Evolutionary conservation across 2,113 vertebrate genomes (phyloP).

Genomic region (Halcyon senegalensis): DNA sequence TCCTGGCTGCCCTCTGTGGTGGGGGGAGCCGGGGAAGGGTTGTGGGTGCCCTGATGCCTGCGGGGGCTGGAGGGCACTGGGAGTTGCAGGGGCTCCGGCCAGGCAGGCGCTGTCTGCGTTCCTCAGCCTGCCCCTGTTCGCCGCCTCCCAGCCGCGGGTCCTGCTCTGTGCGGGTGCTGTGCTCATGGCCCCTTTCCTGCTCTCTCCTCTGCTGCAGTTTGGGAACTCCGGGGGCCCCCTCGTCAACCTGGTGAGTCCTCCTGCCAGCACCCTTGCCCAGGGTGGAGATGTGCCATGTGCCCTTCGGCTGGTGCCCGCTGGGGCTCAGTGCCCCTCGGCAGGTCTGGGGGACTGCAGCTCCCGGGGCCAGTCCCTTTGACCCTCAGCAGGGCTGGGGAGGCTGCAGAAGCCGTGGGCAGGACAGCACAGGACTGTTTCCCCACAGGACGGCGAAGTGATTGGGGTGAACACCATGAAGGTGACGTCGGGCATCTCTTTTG

Average conservation of each 20-base stretch:
- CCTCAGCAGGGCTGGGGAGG: accelerated
- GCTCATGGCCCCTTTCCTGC: neutral
- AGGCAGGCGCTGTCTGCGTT: accelerated
- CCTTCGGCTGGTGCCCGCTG: neutral
- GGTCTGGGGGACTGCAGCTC: neutral
- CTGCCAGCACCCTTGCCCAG: neutral
- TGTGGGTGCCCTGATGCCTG: neutral
- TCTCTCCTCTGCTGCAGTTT: slow-evolving; percentile 82
- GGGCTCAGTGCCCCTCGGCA: neutral
- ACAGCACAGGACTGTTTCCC: neutral
- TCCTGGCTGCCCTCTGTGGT: neutral
- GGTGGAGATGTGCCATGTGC: neutral
- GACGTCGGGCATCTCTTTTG: slow-evolving; percentile 95
- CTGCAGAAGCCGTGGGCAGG: neutral
- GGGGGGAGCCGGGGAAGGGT: neutral
- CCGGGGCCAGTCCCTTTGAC: neutral
- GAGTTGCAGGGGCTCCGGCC: neutral
- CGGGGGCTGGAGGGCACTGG: neutral
- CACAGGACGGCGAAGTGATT: slow-evolving; percentile 95
- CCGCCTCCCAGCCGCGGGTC: neutral
- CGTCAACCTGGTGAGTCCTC: slow-evolving; percentile 92
- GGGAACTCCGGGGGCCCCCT: slow-evolving; percentile 98
- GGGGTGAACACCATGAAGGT: slow-evolving; percentile 99
- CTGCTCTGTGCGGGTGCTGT: neutral
- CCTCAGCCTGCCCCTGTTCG: neutral